phyloP scores from a whole-genome alignment of 1,140 invertebrate species.

The Trachymyrmex septentrionalis region DNA sequence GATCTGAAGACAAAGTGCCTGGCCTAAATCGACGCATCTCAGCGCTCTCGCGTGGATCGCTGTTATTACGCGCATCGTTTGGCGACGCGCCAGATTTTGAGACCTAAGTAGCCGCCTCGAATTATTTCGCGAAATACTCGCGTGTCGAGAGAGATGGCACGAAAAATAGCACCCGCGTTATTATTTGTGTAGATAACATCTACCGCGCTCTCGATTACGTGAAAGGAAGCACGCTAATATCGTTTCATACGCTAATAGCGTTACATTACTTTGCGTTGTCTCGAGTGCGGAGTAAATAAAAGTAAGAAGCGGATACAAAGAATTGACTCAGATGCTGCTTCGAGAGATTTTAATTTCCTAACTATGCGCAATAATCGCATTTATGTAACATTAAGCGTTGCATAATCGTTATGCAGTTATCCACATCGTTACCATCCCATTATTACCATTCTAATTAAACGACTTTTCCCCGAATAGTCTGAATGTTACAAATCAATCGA shows the following conservation, averaged over 20 bases:
- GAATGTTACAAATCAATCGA: background rate
- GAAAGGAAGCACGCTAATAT: slow-evolving; percentile 11
- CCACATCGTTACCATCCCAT: background rate
- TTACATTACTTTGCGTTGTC: background rate
- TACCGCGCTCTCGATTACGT: background rate
- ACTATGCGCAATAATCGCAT: background rate
- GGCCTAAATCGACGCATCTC: slow-evolving; percentile 52
- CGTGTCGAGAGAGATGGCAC: slow-evolving; percentile 32
- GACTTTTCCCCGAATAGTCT: background rate
- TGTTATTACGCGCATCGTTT: slow-evolving; percentile 28
- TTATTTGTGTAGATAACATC: slow-evolving; percentile 46
- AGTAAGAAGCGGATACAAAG: background rate
- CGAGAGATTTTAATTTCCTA: background rate
- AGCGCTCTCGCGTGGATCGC: slow-evolving; percentile 22
- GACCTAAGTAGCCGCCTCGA: slow-evolving; percentile 50
- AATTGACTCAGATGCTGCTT: background rate
- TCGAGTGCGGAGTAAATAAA: background rate
- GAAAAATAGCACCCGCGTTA: slow-evolving; percentile 33
- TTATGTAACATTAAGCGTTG: background rate
- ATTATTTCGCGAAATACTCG: slow-evolving; percentile 55
- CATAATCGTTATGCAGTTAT: background rate
- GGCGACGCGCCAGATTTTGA: slow-evolving; percentile 38
- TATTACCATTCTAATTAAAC: background rate
- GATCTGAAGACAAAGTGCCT: slow-evolving; percentile 45
- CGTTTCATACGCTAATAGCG: slow-evolving; percentile 4